These are phyloP conservation scores for Porites lutea DNA, from an alignment of 64 coral and sea anemone species.

Conservation along the genomic window DNA sequence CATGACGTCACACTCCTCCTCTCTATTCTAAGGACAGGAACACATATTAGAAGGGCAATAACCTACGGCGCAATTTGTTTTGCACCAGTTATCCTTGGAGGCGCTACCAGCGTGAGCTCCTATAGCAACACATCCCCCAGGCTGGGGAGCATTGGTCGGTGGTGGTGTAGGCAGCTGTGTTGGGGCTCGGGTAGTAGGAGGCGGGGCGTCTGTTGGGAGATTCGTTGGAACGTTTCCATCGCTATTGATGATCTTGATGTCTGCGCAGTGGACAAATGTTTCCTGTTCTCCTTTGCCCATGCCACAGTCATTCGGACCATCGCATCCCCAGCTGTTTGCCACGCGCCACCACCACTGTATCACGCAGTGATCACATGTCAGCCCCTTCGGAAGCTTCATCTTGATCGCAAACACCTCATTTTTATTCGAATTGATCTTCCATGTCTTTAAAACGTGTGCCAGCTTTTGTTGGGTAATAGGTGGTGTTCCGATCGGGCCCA, in stretches of 20 bases:
- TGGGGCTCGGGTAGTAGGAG: conserved; percentile 1
- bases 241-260: conserved; percentile 55
- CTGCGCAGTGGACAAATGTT: conserved; percentile 81
- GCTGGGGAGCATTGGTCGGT: conserved; percentile 34
- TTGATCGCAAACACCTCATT: conserved; percentile 5
- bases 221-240: conserved; percentile 45
- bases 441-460: conserved; percentile 43
- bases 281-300: conserved; percentile 78
- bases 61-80: conserved; percentile 26
- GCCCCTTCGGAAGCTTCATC: conserved; percentile 44
- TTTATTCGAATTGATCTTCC: background rate
- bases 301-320: conserved; percentile 53
- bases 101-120: background rate
- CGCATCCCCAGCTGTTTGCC: conserved; percentile 85
- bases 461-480: conserved; percentile 63
- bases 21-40: background rate
- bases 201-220: conserved; percentile 36
- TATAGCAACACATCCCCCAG: conserved; percentile 52
- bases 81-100: conserved; percentile 67
- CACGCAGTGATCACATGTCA: conserved; percentile 86
- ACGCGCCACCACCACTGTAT: conserved; percentile 87
- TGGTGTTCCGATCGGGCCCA: conserved; percentile 23
- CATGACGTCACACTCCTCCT: background rate
- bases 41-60: conserved; percentile 49
- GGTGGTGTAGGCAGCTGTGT: background rate